phyloP scores from a whole-genome alignment of 2,888 invertebrate genomes.

The Biston betularia region DNA sequence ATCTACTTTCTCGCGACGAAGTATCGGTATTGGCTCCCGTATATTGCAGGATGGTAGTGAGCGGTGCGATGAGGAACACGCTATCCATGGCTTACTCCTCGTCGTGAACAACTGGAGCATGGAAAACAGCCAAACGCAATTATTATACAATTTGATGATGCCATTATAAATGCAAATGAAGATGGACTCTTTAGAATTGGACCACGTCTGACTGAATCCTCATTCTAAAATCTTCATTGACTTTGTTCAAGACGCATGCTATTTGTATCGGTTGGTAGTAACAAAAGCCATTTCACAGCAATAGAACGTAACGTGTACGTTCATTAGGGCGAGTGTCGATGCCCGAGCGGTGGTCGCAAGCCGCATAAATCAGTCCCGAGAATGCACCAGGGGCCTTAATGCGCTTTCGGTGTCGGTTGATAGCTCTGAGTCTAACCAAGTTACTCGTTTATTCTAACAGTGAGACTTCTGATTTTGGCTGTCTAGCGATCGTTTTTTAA shows the following conservation, averaged over 20 bases:
- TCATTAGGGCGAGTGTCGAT: slow-evolving; percentile 80
- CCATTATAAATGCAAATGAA: too few relatives aligned
- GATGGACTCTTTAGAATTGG: too few relatives aligned
- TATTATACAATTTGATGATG: too few relatives aligned
- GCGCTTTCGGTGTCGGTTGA: slow-evolving; percentile 83
- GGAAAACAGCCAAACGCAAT: too few relatives aligned
- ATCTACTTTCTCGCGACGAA: too few relatives aligned
- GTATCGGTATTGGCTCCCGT: too few relatives aligned
- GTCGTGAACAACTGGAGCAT: too few relatives aligned
- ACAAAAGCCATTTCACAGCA: slow-evolving; percentile 48
- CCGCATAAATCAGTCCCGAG: slow-evolving; percentile 82
- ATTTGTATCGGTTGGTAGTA: slow-evolving; percentile 25
- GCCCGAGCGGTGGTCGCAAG: slow-evolving; percentile 71
- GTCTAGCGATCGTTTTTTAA: slow-evolving; percentile 7
- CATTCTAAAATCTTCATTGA: too few relatives aligned
- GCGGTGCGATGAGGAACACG: too few relatives aligned
- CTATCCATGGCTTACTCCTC: too few relatives aligned
- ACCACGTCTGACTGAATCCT: too few relatives aligned
- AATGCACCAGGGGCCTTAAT: slow-evolving; percentile 81
- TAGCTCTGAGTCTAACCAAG: slow-evolving; percentile 68
- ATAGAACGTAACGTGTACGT: slow-evolving; percentile 79
- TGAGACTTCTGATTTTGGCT: slow-evolving; percentile 10
- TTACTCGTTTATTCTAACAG: slow-evolving; percentile 11
- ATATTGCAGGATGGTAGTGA: too few relatives aligned
- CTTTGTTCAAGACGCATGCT: slow-evolving; percentile 12